These are phyloP conservation scores for Chloroclysta siterata DNA, from an alignment of 2,888 invertebrate species.

Conservation along the genomic window DNA sequence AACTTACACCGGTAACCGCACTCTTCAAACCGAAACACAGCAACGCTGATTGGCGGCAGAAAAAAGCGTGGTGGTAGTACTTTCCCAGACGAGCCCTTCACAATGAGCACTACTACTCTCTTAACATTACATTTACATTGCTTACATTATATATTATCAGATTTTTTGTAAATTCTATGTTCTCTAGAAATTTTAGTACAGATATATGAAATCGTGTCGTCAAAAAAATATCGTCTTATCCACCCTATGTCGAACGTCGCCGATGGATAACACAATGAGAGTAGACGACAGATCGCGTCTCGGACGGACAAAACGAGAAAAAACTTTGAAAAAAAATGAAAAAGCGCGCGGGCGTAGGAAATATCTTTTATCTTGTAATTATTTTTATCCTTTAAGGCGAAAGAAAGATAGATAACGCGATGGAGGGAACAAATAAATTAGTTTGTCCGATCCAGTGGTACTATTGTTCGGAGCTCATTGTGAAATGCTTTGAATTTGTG, in stretches of 20 bases:
- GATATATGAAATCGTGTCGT: too few relatives aligned
- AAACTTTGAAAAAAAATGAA: constrained; percentile 55
- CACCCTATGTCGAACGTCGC: constrained; percentile 46
- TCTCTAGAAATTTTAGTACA: too few relatives aligned
- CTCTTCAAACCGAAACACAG: too few relatives aligned
- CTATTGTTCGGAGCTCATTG: constrained; percentile 51
- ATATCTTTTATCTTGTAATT: constrained; percentile 84
- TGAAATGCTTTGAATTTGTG: constrained; percentile 43
- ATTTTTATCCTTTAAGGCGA: constrained; percentile 83
- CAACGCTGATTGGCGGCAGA: too few relatives aligned
- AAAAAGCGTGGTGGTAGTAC: too few relatives aligned
- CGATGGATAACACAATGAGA: constrained; percentile 73
- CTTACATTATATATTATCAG: too few relatives aligned
- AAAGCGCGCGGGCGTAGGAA: constrained; percentile 54
- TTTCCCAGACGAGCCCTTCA: too few relatives aligned
- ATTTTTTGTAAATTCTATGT: too few relatives aligned
- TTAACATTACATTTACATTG: too few relatives aligned
- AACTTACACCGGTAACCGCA: too few relatives aligned
- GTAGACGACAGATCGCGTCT: constrained; percentile 72
- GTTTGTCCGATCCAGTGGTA: constrained; percentile 74
- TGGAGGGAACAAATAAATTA: constrained; percentile 66
- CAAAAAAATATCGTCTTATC: constrained; percentile 49
- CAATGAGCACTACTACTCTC: too few relatives aligned
- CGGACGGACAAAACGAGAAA: constrained; percentile 63
- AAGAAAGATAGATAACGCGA: constrained; percentile 67